phyloP scores from a whole-genome alignment of 1,140 invertebrate genomes.

The Littorina saxatilis region DNA sequence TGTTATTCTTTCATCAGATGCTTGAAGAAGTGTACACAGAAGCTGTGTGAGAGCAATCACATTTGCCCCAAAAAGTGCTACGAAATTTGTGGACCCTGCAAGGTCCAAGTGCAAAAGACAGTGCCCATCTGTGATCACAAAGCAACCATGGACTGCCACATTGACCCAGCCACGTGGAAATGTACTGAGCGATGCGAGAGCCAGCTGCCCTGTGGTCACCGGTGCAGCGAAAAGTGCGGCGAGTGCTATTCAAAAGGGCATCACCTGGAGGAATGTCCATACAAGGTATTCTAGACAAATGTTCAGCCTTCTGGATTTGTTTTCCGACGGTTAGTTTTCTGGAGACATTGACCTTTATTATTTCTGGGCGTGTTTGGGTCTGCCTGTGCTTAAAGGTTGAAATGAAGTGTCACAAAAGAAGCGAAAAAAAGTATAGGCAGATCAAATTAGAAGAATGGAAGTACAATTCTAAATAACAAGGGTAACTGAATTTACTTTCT shows the following conservation, averaged over 20 bases:
- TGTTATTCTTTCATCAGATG: neutral
- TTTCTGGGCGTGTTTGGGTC: no score
- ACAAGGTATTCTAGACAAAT: conserved; percentile 7
- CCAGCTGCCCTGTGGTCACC: conserved; percentile 67
- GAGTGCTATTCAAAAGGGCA: conserved; percentile 78
- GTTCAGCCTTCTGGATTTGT: no score
- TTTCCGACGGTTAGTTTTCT: no score
- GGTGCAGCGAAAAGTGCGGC: conserved; percentile 79
- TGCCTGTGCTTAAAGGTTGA: no score
- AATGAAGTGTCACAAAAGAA: no score
- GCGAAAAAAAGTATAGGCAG: no score
- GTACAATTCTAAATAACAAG: no score
- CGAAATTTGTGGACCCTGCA: neutral
- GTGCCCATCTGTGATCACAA: neutral
- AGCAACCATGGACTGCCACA: conserved; percentile 56
- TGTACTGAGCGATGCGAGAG: conserved; percentile 62
- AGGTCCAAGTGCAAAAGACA: neutral
- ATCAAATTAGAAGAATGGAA: no score
- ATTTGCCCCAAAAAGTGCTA: neutral
- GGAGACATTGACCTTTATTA: no score
- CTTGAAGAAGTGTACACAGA: neutral
- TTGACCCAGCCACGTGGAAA: conserved; percentile 75
- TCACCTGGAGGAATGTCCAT: conserved; percentile 70
- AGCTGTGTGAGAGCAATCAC: neutral
- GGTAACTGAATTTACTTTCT: no score